Evolutionary conservation across 1,140 invertebrate species (phyloP).

Genomic region (Drosophila sp.): DNA sequence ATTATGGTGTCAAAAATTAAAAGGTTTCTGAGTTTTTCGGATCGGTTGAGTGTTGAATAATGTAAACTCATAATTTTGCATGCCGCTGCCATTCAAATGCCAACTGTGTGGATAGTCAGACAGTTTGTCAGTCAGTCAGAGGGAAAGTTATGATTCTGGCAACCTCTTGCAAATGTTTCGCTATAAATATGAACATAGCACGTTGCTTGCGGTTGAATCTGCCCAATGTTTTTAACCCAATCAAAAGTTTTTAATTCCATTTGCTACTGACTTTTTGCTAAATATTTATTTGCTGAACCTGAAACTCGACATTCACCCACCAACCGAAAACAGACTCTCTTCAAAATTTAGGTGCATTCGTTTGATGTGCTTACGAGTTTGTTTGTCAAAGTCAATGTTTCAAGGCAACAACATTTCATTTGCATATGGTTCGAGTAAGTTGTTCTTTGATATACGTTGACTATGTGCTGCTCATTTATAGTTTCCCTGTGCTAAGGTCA

Average conservation of each 20-base stretch:
- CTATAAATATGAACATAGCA: constrained; percentile 5
- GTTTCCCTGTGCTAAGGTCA: not conserved
- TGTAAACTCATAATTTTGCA: constrained; percentile 33
- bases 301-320: not conserved
- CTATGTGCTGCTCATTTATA: not conserved
- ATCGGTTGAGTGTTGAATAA: constrained; percentile 32
- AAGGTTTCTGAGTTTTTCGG: constrained; percentile 34
- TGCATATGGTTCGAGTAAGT: not conserved
- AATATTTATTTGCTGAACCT: constrained; percentile 29
- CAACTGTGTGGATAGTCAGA: constrained; percentile 16
- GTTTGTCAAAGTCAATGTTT: constrained; percentile 38
- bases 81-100: constrained; percentile 27
- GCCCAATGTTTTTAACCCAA: constrained; percentile 52
- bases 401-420: constrained; percentile 27
- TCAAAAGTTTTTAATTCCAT: constrained; percentile 72
- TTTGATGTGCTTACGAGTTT: constrained; percentile 30
- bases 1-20: not conserved
- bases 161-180: constrained; percentile 44
- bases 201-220: constrained; percentile 35
- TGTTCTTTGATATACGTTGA: constrained; percentile 11
- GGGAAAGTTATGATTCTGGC: constrained; percentile 55
- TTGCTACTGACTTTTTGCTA: constrained; percentile 30
- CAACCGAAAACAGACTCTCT: not conserved
- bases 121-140: constrained; percentile 23
- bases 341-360: not conserved